phyloP scores from a whole-genome alignment of 2,113 vertebrate species.

The Myxocyprinus asiaticus region DNA sequence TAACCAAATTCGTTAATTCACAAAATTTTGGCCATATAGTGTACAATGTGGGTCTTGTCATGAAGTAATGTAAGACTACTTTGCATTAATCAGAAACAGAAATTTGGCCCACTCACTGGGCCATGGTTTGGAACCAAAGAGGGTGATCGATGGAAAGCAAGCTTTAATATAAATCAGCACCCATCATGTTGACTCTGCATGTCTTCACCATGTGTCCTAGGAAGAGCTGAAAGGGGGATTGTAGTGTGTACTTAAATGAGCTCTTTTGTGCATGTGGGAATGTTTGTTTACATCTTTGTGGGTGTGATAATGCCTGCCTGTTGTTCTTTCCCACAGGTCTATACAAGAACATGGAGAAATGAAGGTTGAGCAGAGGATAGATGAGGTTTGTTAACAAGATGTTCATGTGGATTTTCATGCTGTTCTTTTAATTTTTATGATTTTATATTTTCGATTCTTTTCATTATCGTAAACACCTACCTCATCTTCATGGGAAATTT shows the following conservation, averaged over 20 bases:
- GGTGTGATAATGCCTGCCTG: slow-evolving; percentile 5
- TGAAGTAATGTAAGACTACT: no score
- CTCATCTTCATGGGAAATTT: background rate
- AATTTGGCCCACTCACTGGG: no score
- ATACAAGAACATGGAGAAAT: slow-evolving; percentile 90
- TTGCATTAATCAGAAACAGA: no score
- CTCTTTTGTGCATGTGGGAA: background rate
- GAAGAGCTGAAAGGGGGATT: background rate
- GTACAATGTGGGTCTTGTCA: no score
- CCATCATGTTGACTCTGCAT: slow-evolving; percentile 4
- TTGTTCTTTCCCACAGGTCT: slow-evolving; percentile 60
- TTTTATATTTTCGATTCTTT: background rate
- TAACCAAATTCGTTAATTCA: no score
- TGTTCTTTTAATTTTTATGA: background rate
- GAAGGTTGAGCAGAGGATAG: slow-evolving; percentile 90
- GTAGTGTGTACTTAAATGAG: background rate
- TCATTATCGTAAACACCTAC: background rate
- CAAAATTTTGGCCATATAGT: no score
- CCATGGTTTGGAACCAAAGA: no score
- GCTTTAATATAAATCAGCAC: no score
- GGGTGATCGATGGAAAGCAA: no score
- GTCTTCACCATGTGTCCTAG: background rate
- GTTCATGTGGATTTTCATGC: background rate
- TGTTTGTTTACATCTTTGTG: background rate
- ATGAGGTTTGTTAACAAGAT: slow-evolving; percentile 82